Evolutionary conservation across 2,113 vertebrate genomes (phyloP).

Genomic region (Delphinapterus leucas): DNA sequence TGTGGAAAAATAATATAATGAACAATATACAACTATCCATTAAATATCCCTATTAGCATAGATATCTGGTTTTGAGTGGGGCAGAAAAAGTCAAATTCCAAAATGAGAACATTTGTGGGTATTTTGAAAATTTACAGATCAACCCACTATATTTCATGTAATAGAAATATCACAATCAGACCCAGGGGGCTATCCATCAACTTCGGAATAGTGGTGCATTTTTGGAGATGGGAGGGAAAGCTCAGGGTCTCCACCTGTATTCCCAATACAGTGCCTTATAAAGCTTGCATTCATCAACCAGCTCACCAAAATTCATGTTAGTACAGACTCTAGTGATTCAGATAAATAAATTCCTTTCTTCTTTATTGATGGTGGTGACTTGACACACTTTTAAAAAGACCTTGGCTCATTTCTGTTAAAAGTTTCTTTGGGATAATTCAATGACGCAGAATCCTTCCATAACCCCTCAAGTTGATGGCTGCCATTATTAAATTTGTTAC

Average conservation of each 20-base stretch:
- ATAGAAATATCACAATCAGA: background rate
- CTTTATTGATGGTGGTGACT: background rate
- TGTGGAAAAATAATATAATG: background rate
- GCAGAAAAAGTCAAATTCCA: background rate
- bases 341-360: background rate
- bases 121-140: background rate
- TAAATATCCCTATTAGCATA: background rate
- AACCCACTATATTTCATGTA: background rate
- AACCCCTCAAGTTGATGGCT: constrained; percentile 9
- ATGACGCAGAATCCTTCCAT: background rate
- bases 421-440: constrained; percentile 35
- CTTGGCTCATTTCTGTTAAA: constrained; percentile 53
- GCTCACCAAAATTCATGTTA: background rate
- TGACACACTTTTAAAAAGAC: background rate
- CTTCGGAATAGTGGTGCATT: background rate
- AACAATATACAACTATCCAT: background rate
- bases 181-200: background rate
- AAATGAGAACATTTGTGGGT: background rate
- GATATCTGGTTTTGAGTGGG: background rate
- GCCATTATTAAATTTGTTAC: constrained; percentile 60
- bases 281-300: background rate
- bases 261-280: background rate
- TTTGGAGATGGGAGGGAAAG: background rate
- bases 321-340: background rate
- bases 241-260: background rate